Conservation (phyloP, 2,888 invertebrate genomes). For the Eumerus sabulonum region DNA sequence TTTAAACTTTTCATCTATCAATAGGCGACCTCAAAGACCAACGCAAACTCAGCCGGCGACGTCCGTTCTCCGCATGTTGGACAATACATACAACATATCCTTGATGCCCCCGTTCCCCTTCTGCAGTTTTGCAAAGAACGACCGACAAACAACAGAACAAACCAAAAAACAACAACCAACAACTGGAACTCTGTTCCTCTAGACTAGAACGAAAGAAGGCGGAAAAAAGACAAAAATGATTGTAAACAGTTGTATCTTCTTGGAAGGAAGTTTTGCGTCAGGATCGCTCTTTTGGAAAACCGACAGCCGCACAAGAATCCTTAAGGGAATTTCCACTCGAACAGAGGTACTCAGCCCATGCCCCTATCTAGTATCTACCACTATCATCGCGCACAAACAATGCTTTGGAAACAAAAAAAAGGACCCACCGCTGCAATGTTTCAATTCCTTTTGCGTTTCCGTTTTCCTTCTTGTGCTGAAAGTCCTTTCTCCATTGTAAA, state of each 20-base stretch:
- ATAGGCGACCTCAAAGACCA: not conserved
- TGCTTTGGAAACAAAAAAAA: constrained; percentile 6
- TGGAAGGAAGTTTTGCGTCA: constrained; percentile 46
- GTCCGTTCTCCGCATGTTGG: not conserved
- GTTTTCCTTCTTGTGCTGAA: not conserved
- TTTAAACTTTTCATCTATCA: not conserved
- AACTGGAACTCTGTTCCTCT: no score
- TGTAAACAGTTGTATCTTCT: constrained; percentile 17
- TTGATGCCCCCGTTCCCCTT: no score
- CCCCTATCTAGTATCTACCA: not conserved
- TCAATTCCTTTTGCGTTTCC: constrained; percentile 8
- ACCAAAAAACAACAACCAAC: not conserved
- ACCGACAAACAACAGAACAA: not conserved
- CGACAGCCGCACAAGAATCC: constrained; percentile 55
- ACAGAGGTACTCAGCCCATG: constrained; percentile 14
- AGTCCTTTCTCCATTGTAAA: constrained; percentile 17
- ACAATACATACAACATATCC: no score
- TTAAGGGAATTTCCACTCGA: constrained; percentile 38
- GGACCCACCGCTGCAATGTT: not conserved
- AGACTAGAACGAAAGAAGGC: not conserved
- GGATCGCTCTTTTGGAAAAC: constrained; percentile 58
- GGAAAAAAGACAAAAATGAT: constrained; percentile 9
- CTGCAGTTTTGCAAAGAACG: no score
- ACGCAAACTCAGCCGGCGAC: no score
- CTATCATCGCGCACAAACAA: not conserved